These are phyloP conservation scores for Andrena praecox DNA, from an alignment of 2,888 invertebrate genomes.

Conservation along the genomic window DNA sequence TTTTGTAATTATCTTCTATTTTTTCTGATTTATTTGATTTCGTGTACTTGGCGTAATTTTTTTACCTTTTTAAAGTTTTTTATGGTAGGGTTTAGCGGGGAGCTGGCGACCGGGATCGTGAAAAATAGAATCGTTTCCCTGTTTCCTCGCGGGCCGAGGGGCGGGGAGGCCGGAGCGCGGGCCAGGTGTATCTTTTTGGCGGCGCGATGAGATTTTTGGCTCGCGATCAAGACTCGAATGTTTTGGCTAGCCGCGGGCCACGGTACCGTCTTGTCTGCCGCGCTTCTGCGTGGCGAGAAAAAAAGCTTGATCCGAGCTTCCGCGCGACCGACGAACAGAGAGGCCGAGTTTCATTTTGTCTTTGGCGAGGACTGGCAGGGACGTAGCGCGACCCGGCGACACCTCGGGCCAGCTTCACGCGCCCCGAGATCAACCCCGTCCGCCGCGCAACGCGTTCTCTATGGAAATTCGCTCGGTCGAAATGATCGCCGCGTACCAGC, in stretches of 20 bases:
- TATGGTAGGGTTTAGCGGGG: background rate
- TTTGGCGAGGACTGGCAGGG: constrained; percentile 39
- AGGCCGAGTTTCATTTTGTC: constrained; percentile 61
- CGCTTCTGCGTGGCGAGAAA: constrained; percentile 60
- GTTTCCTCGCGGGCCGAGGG: constrained; percentile 5
- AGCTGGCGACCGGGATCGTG: constrained; percentile 28
- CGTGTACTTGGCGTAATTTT: too few species aligned
- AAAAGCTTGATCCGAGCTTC: constrained; percentile 55
- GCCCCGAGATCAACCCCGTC: too few species aligned
- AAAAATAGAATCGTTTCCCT: constrained; percentile 56
- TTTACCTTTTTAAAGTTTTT: too few species aligned
- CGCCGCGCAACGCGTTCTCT: background rate
- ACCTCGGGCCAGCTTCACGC: background rate
- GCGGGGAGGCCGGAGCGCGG: constrained; percentile 30
- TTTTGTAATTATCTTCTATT: too few species aligned
- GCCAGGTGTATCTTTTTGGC: constrained; percentile 81
- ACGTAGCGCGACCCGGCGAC: constrained; percentile 26
- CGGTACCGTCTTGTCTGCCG: constrained; percentile 75
- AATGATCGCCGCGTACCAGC: constrained; percentile 9
- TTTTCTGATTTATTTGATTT: too few species aligned
- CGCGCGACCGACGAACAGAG: constrained; percentile 37
- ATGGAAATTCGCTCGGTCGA: background rate
- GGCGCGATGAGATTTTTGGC: constrained; percentile 79
- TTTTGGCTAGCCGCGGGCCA: constrained; percentile 78
- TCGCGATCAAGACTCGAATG: constrained; percentile 78